Base-by-base conservation (phyloP, 2,888 invertebrate species). In the Pherbina coryleti region DNA sequence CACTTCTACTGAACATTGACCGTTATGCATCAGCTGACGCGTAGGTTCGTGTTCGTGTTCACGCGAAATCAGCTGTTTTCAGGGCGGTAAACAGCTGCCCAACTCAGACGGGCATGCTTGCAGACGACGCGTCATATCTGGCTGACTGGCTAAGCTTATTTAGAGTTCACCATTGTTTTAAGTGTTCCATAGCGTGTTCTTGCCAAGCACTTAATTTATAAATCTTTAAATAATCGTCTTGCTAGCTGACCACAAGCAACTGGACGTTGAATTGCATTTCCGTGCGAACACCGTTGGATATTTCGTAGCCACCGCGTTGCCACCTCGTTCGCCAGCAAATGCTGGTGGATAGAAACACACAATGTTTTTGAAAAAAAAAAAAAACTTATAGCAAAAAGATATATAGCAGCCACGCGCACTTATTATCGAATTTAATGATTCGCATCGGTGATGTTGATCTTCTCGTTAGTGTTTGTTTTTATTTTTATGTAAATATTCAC, bases 21-120 rank as follows among this genome's bases (percentile, higher is more conserved):
- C 62, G 62, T 62, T 28, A 25, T 62, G 62, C 62, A 62, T 62
- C 62, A 62, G 62, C 62, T 62, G 62, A 14, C 14, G 8, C 62
- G 62, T 28, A 14, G 11, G 44, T 44, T 44, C 44, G 44, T 44
- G 22, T 62, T 25, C 11, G 11, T 44, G 22, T 62, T 25, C 11
- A 2, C 4, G 3, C 11, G 14, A 22, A 62, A 62, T 62, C 62
- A 62, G 62, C 62, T 62, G 62, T 62, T 62, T 62, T 62, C 62
- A 44, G 62, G 5, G 14, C 62, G 14, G 22, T 14, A 5, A 62
- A 62, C 62, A 3, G 31, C 5, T 28, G 8, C 28, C 25, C 62
- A 17, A 9, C 25, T 25, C 22, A 25, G 19, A 1, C 25, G 5
- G 19, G 22, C 19, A 60, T 60, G 22, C 28, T 44, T 44, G 11